Conservation (phyloP, 2,113 vertebrate species). For the Dipodomys merriami region DNA sequence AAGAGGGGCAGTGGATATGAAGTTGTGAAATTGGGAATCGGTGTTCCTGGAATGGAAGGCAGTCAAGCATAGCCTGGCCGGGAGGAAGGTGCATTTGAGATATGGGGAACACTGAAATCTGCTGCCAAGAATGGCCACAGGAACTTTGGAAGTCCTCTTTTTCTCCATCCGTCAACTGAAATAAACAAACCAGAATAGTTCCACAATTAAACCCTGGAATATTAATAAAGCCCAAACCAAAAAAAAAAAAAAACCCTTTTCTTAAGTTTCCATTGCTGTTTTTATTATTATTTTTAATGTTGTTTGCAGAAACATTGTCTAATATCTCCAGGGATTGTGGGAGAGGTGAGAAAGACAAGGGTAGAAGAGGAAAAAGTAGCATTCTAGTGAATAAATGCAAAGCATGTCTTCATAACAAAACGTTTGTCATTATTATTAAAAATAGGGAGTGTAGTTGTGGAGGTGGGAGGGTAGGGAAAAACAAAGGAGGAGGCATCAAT, state of each 20-base stretch:
- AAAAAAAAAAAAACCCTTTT: neutral
- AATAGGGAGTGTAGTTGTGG: neutral
- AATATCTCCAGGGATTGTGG: neutral
- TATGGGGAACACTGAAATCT: accelerated
- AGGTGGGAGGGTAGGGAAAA: no score
- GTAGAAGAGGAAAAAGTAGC: neutral
- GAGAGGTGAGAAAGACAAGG: neutral
- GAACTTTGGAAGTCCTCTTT: accelerated
- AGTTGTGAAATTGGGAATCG: neutral
- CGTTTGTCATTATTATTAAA: constrained; percentile 1
- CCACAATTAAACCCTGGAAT: neutral
- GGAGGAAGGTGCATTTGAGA: neutral
- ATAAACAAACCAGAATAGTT: neutral
- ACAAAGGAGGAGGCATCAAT: no score
- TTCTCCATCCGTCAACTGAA: neutral
- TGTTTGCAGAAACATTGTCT: neutral
- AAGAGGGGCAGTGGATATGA: neutral
- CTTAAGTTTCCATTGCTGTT: neutral
- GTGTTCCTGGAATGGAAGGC: no score
- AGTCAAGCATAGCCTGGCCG: accelerated
- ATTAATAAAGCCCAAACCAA: neutral
- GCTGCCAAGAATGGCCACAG: neutral
- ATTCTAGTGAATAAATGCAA: neutral
- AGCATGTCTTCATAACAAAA: neutral
- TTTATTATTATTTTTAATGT: neutral